Evolutionary conservation across 2,113 vertebrate species (phyloP).

Genomic region (Apteryx owenii): DNA sequence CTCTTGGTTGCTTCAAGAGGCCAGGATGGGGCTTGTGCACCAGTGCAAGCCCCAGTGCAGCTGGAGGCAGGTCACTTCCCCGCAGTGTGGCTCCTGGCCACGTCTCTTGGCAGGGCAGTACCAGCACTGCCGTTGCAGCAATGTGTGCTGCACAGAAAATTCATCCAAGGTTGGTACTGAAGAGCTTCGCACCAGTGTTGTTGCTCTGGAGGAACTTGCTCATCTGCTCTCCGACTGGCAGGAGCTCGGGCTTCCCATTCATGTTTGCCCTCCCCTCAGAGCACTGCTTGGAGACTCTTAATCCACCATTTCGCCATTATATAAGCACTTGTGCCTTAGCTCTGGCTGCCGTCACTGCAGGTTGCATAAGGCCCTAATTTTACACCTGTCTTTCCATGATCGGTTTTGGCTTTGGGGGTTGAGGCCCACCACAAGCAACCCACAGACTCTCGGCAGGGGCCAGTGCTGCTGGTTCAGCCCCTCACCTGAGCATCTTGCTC

Average conservation of each 20-base stretch:
- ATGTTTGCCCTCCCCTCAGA: rapidly evolving
- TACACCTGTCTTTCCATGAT: not conserved
- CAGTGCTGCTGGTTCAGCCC: too few species aligned
- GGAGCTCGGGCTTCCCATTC: not conserved
- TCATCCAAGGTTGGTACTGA: too few species aligned
- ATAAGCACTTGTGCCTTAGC: not conserved
- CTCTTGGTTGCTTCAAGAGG: not conserved
- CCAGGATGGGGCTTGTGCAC: not conserved
- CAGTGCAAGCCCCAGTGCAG: too few species aligned
- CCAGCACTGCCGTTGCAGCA: not conserved
- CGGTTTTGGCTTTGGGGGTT: not conserved
- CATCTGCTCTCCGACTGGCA: not conserved
- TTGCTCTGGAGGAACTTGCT: too few species aligned
- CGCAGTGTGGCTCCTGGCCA: not conserved
- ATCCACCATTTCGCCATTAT: rapidly evolving
- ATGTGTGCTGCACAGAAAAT: not conserved
- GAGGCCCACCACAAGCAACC: too few species aligned
- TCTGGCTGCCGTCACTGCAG: rapidly evolving
- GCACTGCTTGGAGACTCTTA: not conserved
- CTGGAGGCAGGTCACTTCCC: too few species aligned
- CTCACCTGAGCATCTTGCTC: too few species aligned
- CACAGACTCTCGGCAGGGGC: too few species aligned
- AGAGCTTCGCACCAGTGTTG: too few species aligned
- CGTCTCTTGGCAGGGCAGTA: not conserved
- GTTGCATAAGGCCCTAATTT: not conserved